A percentile compares a stretch with the other conserved stretches of the same genome.
Conservation (phyloP, 2,888 invertebrate species). For the Drosophila colorata region DNA sequence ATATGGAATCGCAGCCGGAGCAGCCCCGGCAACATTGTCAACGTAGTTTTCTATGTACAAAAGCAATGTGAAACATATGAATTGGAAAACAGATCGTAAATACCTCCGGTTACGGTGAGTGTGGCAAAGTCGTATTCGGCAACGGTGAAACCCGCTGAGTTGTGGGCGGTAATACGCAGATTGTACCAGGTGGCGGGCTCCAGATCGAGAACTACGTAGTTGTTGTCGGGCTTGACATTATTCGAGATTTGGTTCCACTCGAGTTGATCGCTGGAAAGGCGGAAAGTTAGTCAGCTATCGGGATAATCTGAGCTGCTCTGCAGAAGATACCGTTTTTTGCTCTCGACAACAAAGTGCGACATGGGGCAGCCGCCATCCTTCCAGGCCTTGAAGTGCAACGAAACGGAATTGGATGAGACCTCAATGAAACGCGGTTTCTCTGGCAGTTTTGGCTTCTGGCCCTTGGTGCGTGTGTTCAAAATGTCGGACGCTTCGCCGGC, state of each 20-base stretch:
- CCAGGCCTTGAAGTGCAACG: slow-evolving; percentile 96
- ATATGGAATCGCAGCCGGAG: slow-evolving; percentile 1
- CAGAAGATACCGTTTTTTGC: slow-evolving; percentile 93
- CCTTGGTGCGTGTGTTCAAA: slow-evolving; percentile 95
- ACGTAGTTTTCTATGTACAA: slow-evolving; percentile 84
- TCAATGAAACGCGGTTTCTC: slow-evolving; percentile 96
- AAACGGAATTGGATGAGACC: slow-evolving; percentile 96
- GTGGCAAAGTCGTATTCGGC: slow-evolving; percentile 98
- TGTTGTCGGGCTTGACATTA: slow-evolving; percentile 95
- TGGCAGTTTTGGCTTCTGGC: slow-evolving; percentile 96
- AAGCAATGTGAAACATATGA: slow-evolving; percentile 80
- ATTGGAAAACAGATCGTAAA: slow-evolving; percentile 84
- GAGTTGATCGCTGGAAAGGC: slow-evolving; percentile 88
- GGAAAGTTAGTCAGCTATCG: neutral
- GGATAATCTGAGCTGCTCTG: rapidly evolving
- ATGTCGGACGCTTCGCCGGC: slow-evolving; percentile 96
- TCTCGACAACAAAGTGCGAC: slow-evolving; percentile 97
- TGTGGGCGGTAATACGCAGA: slow-evolving; percentile 95
- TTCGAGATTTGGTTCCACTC: slow-evolving; percentile 98
- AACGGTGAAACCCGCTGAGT: slow-evolving; percentile 97
- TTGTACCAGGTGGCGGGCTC: slow-evolving; percentile 98
- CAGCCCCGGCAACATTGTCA: slow-evolving; percentile 46
- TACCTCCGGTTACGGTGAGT: slow-evolving; percentile 96
- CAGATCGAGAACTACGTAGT: slow-evolving; percentile 95
- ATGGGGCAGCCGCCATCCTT: slow-evolving; percentile 97